A percentile compares a stretch with the other conserved stretches of the same genome.
Evolutionary conservation across 2,797 vertebrate species (phyloP).

Genomic region (Liparis tanakae): DNA sequence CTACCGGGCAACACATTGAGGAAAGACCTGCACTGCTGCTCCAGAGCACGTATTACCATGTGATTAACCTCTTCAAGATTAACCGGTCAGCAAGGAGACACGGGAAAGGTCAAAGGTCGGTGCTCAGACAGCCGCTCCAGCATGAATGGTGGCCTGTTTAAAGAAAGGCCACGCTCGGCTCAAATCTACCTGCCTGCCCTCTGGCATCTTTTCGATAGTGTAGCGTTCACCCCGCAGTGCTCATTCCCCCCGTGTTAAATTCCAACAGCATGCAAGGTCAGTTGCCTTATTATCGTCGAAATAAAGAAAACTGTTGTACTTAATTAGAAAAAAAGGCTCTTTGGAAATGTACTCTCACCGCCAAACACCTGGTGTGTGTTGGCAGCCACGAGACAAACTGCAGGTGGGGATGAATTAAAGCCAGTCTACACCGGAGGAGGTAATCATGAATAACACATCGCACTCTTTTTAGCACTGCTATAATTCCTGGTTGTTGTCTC

Average conservation of each 20-base stretch:
- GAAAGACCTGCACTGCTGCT: constrained; percentile 38
- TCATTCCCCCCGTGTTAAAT: constrained; percentile 47
- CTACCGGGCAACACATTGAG: constrained; percentile 39
- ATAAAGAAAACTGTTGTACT: constrained; percentile 56
- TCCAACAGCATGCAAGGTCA: constrained; percentile 65
- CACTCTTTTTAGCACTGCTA: constrained; percentile 49
- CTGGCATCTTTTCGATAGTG: constrained; percentile 37
- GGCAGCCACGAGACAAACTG: constrained; percentile 59
- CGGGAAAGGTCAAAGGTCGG: constrained; percentile 57
- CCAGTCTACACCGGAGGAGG: constrained; percentile 53
- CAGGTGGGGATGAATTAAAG: constrained; percentile 72
- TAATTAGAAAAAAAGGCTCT: constrained; percentile 69
- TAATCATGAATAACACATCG: constrained; percentile 77
- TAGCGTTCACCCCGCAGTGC: constrained; percentile 15
- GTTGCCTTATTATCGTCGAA: constrained; percentile 61
- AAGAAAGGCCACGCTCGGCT: constrained; percentile 53
- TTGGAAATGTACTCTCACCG: constrained; percentile 62
- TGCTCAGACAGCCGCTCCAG: constrained; percentile 56
- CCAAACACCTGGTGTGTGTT: constrained; percentile 67
- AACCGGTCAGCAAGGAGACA: constrained; percentile 60
- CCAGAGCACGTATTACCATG: constrained; percentile 65
- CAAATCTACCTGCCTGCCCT: constrained; percentile 43
- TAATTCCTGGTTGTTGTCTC: constrained; percentile 58
- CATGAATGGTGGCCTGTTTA: constrained; percentile 60
- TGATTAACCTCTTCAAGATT: constrained; percentile 73